Percentiles rank a stretch among this genome's conserved stretches.
Evolutionary conservation across 2,113 vertebrate genomes (phyloP).

Genomic region (Physeter macrocephalus): DNA sequence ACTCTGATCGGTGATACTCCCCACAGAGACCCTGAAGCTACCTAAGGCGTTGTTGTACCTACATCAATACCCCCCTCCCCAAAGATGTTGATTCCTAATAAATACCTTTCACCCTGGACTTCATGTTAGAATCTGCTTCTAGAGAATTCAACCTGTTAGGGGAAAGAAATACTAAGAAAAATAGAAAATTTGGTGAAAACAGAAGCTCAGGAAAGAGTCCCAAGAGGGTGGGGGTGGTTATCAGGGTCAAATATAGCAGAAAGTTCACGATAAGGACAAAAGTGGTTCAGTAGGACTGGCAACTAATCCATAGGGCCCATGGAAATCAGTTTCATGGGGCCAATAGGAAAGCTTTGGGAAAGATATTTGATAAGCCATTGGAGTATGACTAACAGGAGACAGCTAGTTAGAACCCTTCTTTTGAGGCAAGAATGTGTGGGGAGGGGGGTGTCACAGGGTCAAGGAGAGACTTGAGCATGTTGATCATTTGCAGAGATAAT

Average conservation of each 20-base stretch:
- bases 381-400: not conserved
- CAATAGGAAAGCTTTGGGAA: not conserved
- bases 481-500: conserved; percentile 41
- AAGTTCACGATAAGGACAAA: not conserved
- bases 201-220: not conserved
- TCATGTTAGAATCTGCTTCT: not conserved
- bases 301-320: not conserved
- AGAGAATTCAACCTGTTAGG: not conserved
- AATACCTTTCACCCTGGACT: not conserved
- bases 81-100: not conserved
- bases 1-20: fast-evolving
- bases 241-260: not conserved
- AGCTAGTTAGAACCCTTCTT: not conserved
- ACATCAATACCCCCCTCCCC: too few relatives aligned
- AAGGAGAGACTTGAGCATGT: not conserved
- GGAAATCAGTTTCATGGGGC: not conserved
- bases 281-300: not conserved
- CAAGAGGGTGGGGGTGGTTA: not conserved
- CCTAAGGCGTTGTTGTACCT: too few relatives aligned
- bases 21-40: not conserved
- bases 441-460: not conserved
- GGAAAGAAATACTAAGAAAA: not conserved
- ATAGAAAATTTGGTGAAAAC: not conserved
- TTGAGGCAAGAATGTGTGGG: not conserved
- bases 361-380: not conserved